Conservation (phyloP, 2,888 invertebrate genomes). For the Rhagium mordax region DNA sequence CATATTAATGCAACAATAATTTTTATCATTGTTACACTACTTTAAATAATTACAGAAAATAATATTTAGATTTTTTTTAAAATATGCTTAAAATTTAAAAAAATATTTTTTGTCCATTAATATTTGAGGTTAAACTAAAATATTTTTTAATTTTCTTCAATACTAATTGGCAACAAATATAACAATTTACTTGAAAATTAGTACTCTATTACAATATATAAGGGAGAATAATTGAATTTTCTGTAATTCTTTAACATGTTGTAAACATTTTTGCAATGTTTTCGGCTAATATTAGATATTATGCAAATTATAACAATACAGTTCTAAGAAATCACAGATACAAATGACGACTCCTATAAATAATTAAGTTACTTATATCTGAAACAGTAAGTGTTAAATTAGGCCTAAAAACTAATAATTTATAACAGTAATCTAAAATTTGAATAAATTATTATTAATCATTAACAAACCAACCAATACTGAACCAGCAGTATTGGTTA, state of each 20-base stretch:
- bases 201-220: too few species aligned
- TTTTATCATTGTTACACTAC: background rate
- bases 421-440: conserved; percentile 4
- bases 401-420: conserved; percentile 14
- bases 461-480: conserved; percentile 19
- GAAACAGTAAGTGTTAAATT: background rate
- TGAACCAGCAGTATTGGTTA: conserved; percentile 19
- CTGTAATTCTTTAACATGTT: background rate
- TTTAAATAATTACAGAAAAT: background rate
- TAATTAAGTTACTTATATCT: background rate
- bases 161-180: too few species aligned
- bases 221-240: background rate
- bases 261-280: background rate
- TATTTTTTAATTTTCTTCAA: too few species aligned
- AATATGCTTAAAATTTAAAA: background rate
- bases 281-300: background rate
- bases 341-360: conserved; percentile 27
- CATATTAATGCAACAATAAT: background rate
- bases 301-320: conserved; percentile 2
- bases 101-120: too few species aligned
- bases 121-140: too few species aligned
- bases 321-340: conserved; percentile 33
- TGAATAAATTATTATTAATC: background rate
- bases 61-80: background rate
- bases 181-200: too few species aligned